Percentiles rank a stretch among this genome's conserved stretches.
Evolutionary conservation across 2,888 invertebrate genomes (phyloP).

Genomic region (Nemapogon koenigi): DNA sequence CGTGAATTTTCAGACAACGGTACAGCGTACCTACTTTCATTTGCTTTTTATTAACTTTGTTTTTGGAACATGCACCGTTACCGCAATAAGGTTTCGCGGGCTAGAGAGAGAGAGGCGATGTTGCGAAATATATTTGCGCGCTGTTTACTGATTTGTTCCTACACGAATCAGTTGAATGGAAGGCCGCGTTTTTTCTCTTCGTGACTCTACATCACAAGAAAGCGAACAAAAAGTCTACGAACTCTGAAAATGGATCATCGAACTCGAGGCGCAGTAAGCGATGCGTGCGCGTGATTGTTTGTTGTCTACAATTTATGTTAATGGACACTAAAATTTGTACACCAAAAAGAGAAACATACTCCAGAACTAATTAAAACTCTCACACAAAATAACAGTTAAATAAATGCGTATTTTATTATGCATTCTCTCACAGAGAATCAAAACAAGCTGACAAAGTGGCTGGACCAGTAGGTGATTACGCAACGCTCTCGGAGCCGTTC

Average conservation of each 20-base stretch:
- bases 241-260: constrained; percentile 53
- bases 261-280: constrained; percentile 23
- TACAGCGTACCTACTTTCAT: constrained; percentile 36
- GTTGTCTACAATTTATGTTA: too few relatives aligned
- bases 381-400: too few relatives aligned
- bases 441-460: too few relatives aligned
- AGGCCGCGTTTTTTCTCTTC: too few relatives aligned
- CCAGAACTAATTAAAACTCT: too few relatives aligned
- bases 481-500: constrained; percentile 10
- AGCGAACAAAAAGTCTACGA: constrained; percentile 41
- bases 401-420: too few relatives aligned
- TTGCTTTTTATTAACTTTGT: constrained; percentile 40
- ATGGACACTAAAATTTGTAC: too few relatives aligned
- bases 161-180: too few relatives aligned
- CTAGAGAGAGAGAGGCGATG: constrained; percentile 2
- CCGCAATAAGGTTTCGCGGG: not conserved
- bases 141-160: constrained; percentile 9
- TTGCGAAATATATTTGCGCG: constrained; percentile 3
- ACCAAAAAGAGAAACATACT: too few relatives aligned
- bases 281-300: too few relatives aligned
- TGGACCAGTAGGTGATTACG: too few relatives aligned
- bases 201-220: constrained; percentile 33
- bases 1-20: constrained; percentile 25
- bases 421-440: too few relatives aligned
- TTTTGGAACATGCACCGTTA: constrained; percentile 45